Base-by-base conservation (phyloP, 2,888 invertebrate species). In the Amblyjoppa fuscipennis region DNA sequence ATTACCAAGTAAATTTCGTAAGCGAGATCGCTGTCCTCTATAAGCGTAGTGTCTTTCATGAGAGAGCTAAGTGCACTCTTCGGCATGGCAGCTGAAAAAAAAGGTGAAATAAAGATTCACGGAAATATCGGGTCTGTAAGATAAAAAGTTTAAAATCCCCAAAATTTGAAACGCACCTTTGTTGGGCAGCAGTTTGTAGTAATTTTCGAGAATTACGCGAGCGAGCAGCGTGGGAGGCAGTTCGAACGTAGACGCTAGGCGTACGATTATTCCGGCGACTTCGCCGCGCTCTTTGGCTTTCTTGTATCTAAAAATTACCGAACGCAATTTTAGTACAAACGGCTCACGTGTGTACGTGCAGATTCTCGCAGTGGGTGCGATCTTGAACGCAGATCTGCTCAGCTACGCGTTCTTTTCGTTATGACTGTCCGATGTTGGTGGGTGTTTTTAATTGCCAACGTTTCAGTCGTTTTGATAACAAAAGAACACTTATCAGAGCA, bases 1-100 rank as follows among this genome's bases (percentile, higher is more conserved):
- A 56, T 53, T 95, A 97, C 97, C 95, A 97, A 93, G 94, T 96
- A 96, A 25, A 97, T 95, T 95, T 98, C 97, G 92, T 96, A 96
- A 0, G 97, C 96, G 80, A 98, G 95, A 89, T 96, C 95, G 87
- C 95, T 95, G 91, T 98, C 96, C 83, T 96, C 95, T 89, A 98
- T 97, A 25, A 96, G 93, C n/a, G 96, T 95, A 7, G 97, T 96
- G 90, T 97, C 97, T 91, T 96, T 96, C 88, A 97, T 94, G 89
- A 96, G 95, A 90, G 95, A 95, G 85, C 95, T 96, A 3, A 95
- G 94, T 87, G 94, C 90, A 81, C 94, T 90, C 83, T 95, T 95
- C 51, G 94, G 93, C 16, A 61, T 61, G 4, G 5, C 28, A 93
- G 94, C 94, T 95, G 94, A 83, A 95, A 25, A 92, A 92, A 74